phyloP scores from a whole-genome alignment of 2,888 invertebrate genomes.

The Drosophila fungiperda region DNA sequence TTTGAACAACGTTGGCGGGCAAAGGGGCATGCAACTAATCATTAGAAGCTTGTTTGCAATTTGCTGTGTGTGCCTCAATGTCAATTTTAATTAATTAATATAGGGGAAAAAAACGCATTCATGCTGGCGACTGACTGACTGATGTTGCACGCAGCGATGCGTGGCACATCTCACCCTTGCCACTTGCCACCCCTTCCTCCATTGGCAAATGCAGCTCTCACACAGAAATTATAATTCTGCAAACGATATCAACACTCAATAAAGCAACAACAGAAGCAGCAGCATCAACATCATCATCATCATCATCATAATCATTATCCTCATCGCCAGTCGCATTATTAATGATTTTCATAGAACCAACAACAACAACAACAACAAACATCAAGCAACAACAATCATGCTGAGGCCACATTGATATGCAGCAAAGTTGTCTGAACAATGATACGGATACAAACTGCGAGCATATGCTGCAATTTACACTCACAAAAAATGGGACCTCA shows the following conservation, averaged over 20 bases:
- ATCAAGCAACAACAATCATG: slow-evolving; percentile 19
- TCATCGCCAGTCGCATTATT: slow-evolving; percentile 63
- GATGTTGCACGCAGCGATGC: slow-evolving; percentile 64
- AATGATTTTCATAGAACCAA: slow-evolving; percentile 68
- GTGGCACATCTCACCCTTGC: slow-evolving; percentile 31
- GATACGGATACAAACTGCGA: slow-evolving; percentile 42
- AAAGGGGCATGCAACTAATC: slow-evolving; percentile 72
- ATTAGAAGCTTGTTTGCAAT: slow-evolving; percentile 76
- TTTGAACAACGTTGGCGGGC: slow-evolving; percentile 75
- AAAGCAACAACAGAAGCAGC: slow-evolving; percentile 29
- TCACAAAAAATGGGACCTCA: not conserved
- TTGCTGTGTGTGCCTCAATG: slow-evolving; percentile 74
- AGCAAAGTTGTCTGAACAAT: slow-evolving; percentile 48
- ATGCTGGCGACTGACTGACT: slow-evolving; percentile 36
- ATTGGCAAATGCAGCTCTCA: slow-evolving; percentile 9
- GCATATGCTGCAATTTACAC: slow-evolving; percentile 38
- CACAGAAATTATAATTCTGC: slow-evolving; percentile 64
- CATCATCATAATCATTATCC: slow-evolving; percentile 43
- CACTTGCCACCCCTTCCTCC: not conserved
- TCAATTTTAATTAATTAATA: slow-evolving; percentile 77
- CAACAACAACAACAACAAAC: slow-evolving; percentile 17
- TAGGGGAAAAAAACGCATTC: slow-evolving; percentile 22
- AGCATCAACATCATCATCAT: slow-evolving; percentile 35
- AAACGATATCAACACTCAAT: slow-evolving; percentile 63
- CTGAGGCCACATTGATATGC: slow-evolving; percentile 51